A percentile compares a stretch with the other conserved stretches of the same genome.
These are phyloP conservation scores for Eubucco bourcierii DNA, from an alignment of 2,113 vertebrate species.

Conservation along the genomic window DNA sequence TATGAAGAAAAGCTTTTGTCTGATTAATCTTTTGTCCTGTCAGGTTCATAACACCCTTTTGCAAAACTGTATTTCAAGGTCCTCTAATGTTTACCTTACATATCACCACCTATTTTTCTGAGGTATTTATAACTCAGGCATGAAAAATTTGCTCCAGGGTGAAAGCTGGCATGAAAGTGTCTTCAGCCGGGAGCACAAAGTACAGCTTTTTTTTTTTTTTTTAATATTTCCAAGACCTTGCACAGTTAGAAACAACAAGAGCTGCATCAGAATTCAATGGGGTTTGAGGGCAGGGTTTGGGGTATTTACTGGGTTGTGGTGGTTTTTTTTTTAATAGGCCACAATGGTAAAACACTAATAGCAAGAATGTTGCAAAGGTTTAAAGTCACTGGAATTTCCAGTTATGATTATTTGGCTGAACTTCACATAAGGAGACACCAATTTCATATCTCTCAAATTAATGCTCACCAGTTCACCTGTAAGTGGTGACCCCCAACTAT, in stretches of 20 bases:
- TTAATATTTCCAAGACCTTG: neutral
- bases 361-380: neutral
- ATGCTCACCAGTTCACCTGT: neutral
- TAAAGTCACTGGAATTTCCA: conserved; percentile 32
- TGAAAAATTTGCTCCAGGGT: conserved; percentile 65
- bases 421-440: neutral
- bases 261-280: neutral
- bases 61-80: conserved; percentile 57
- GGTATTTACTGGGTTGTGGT: neutral
- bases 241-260: neutral
- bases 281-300: neutral
- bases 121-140: conserved; percentile 65
- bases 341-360: neutral
- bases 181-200: conserved; percentile 25
- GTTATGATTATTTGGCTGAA: neutral
- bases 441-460: neutral
- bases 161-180: conserved; percentile 47
- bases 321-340: neutral
- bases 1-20: conserved; percentile 44
- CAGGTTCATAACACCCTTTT: conserved; percentile 34
- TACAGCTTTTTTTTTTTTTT: neutral
- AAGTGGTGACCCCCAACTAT: neutral
- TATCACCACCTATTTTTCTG: conserved; percentile 59
- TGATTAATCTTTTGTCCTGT: conserved; percentile 60
- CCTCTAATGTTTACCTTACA: conserved; percentile 54